Base-by-base conservation (phyloP, 2,113 vertebrate genomes). In the Trinectes maculatus region DNA sequence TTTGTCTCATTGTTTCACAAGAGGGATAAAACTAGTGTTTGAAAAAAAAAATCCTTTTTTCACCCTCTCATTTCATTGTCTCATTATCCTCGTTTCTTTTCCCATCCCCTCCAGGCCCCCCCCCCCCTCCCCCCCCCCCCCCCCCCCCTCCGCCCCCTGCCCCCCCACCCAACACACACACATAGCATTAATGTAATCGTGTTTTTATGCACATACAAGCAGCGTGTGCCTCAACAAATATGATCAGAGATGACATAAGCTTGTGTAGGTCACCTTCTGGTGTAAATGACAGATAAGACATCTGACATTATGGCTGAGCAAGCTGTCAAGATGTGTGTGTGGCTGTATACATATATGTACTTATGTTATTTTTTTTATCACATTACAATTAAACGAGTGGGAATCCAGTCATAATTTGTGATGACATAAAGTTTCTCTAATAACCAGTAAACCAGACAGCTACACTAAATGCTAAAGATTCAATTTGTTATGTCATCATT, bases 241-340 rank as follows among this genome's bases (percentile, higher is more conserved):
- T 13, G 5, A 85, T 63, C 55, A 66, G 61, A 60, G 68, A 63
- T 60, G 80, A 69, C 70, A 57, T 69, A 66, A 57, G 54, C 71
- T 69, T 55, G 79, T 59, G 49, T 36, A 42, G 76, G 78, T 86
- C 76, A 80, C 64, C 64, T 61, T 69, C 47, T 49, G 60, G 66
- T 78, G 74, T 85, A 84, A 86, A 71, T 78, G 65, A 74, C 57
- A 10, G 63, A 83, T 83, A 83, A 66, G 42, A 36, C 22, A 47
- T 68, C 49, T 36, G 25, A 66, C 5, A 58, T 43, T 57, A 52
- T 2, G 47, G 55, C 49, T 48, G 51, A 66, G 53, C 2, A 54
- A 61, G 49, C 76, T 71, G 48, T 71, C 73, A 46, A 25, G 10
- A 13, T 60, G 65, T 74, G 61, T 61, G 34, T 56, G 42, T 42